phyloP scores from a whole-genome alignment of 2,113 vertebrate genomes.

The Boleophthalmus pectinirostris region DNA sequence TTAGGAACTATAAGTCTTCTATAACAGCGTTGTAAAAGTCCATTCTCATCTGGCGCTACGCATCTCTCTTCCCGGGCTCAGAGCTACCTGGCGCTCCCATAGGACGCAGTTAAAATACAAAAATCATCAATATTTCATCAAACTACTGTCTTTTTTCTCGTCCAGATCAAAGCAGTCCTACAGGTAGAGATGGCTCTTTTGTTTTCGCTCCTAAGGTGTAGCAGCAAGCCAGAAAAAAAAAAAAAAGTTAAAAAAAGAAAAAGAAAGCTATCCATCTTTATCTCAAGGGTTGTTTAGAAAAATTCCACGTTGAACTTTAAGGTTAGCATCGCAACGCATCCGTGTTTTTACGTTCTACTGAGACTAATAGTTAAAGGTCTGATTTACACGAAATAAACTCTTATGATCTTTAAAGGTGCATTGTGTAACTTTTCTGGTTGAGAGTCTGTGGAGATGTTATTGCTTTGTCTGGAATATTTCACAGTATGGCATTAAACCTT shows the following conservation, averaged over 20 bases:
- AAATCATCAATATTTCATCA: conserved; percentile 81
- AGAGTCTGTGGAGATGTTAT: no score
- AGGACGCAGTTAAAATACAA: conserved; percentile 71
- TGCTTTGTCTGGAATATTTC: no score
- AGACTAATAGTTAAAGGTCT: conserved; percentile 20
- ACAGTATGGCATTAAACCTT: no score
- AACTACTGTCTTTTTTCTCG: conserved; percentile 73
- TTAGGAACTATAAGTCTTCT: conserved; percentile 66
- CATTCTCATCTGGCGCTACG: conserved; percentile 60
- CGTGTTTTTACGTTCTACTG: conserved; percentile 18
- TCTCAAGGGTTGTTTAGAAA: conserved; percentile 55
- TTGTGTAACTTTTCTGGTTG: no score
- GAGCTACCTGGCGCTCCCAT: conserved; percentile 68
- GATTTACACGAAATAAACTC: no score
- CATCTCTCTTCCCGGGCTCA: conserved; percentile 62
- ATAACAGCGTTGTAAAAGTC: conserved; percentile 47
- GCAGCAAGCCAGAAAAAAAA: conserved; percentile 53
- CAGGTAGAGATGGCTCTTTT: conserved; percentile 75
- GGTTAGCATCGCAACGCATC: conserved; percentile 31
- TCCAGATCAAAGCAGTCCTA: conserved; percentile 79
- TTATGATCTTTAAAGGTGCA: no score
- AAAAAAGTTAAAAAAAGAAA: conserved; percentile 46
- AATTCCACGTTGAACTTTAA: conserved; percentile 60
- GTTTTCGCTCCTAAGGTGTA: conserved; percentile 71
- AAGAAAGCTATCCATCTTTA: conserved; percentile 59